Conservation (phyloP, 2,888 invertebrate genomes). For the Eupithecia subumbrata region DNA sequence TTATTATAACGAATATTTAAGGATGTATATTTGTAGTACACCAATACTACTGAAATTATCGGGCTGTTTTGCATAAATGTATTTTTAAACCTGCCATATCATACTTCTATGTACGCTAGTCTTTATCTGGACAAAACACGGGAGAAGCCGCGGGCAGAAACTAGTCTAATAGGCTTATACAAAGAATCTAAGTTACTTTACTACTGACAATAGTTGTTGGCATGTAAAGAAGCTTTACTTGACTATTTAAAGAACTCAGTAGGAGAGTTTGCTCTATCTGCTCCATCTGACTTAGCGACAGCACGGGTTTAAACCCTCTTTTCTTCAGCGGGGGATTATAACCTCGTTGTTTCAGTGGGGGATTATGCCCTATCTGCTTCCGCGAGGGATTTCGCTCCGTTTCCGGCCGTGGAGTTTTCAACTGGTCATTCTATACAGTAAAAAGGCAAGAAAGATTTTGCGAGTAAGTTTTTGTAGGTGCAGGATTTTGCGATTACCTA, state of each 20-base stretch:
- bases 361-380: not conserved
- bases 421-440: not conserved
- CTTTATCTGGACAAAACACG: not conserved
- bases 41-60: not conserved
- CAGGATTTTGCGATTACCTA: no score
- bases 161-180: not conserved
- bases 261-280: not conserved
- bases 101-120: not conserved
- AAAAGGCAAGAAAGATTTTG: not conserved
- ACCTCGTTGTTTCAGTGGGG: not conserved
- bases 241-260: not conserved
- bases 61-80: not conserved
- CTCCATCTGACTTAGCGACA: not conserved
- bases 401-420: not conserved
- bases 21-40: not conserved
- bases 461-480: not conserved
- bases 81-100: not conserved
- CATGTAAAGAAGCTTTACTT: constrained; percentile 1
- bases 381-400: not conserved
- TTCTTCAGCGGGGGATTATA: not conserved
- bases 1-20: not conserved
- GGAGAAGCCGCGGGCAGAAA: not conserved
- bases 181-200: not conserved
- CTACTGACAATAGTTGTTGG: not conserved
- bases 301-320: not conserved